phyloP scores from a whole-genome alignment of 92 coral and sea anemone genomes.

The Zoanthus gigantus region DNA sequence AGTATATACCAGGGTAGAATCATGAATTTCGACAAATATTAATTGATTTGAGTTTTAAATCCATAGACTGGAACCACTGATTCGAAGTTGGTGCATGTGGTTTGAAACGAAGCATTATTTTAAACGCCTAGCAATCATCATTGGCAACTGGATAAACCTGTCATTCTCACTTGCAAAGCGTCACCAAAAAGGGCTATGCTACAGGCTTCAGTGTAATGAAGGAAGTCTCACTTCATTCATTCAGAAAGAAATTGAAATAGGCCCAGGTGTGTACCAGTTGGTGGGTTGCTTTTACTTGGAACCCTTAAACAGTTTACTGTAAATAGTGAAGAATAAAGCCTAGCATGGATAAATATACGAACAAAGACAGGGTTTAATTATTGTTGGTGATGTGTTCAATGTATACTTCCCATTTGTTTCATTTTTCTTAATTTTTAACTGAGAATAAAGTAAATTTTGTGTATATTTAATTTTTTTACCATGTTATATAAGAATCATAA shows the following conservation, averaged over 20 bases:
- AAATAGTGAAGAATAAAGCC: conserved; percentile 6
- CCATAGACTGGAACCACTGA: conserved; percentile 73
- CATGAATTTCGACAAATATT: background rate
- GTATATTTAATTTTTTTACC: conserved; percentile 7
- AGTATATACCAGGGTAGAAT: conserved; percentile 3
- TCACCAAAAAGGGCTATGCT: conserved; percentile 76
- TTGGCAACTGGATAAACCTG: conserved; percentile 70
- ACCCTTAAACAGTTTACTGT: background rate
- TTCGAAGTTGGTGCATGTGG: conserved; percentile 78
- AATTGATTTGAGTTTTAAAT: background rate
- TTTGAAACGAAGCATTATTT: conserved; percentile 81
- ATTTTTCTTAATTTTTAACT: conserved; percentile 2
- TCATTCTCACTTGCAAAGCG: conserved; percentile 68
- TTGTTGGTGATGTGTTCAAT: background rate
- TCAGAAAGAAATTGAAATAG: conserved; percentile 64
- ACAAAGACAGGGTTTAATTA: background rate
- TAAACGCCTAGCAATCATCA: conserved; percentile 59
- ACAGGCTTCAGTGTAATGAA: conserved; percentile 69
- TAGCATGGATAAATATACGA: background rate
- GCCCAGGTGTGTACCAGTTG: conserved; percentile 57
- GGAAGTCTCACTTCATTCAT: conserved; percentile 70
- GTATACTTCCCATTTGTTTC: conserved; percentile 9
- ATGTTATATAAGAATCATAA: conserved; percentile 3
- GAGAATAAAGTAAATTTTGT: conserved; percentile 3
- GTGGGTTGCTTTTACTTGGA: conserved; percentile 14